Conservation (phyloP, 2,113 vertebrate genomes). For the Nothocercus nigrocapillus region DNA sequence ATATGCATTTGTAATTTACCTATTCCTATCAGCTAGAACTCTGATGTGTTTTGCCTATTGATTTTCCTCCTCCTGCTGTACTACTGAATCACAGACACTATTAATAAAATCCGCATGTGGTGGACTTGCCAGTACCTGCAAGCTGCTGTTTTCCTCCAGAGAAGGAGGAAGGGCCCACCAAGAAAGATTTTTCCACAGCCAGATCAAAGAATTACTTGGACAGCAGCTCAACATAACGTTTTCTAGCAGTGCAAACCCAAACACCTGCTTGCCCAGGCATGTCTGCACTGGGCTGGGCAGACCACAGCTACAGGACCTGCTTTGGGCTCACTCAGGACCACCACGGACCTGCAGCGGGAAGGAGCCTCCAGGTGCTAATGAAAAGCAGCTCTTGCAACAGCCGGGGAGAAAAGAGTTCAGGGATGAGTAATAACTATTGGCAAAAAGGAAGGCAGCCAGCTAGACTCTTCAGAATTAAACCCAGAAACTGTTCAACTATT, state of each 20-base stretch:
- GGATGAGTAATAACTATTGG: not conserved
- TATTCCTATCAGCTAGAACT: not conserved
- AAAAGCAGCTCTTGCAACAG: accelerated
- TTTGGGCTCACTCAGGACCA: not conserved
- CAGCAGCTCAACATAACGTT: not conserved
- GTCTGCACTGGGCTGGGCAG: not conserved
- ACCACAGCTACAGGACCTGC: not conserved
- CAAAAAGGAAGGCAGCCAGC: not conserved
- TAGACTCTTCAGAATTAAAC: not conserved
- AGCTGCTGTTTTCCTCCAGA: not conserved
- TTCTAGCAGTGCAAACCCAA: not conserved
- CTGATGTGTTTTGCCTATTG: too few relatives aligned
- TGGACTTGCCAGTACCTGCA: not conserved
- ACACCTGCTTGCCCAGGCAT: not conserved
- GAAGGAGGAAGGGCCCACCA: not conserved
- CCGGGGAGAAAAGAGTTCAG: not conserved
- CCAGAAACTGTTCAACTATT: conserved; percentile 30
- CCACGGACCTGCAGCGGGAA: not conserved
- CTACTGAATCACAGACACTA: not conserved
- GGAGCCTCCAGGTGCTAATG: not conserved
- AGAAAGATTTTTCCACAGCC: not conserved
- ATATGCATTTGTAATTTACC: not conserved
- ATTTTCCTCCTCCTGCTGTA: not conserved
- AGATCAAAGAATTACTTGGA: not conserved
- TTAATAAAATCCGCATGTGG: not conserved